Base-by-base conservation (phyloP, 2,797 vertebrate genomes). In the Ctenosaura bakeri region DNA sequence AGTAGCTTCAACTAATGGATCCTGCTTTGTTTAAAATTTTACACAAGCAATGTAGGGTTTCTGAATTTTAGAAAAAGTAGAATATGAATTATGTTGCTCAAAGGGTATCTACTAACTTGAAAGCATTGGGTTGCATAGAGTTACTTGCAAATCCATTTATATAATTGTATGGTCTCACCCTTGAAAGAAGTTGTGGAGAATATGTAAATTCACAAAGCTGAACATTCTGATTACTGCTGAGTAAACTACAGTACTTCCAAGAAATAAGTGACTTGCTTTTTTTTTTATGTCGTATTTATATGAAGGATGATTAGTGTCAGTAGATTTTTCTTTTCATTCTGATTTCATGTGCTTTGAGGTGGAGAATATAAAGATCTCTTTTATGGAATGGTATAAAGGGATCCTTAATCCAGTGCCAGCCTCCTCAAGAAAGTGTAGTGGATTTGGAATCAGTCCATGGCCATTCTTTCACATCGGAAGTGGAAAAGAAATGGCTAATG, bases 191-290 rank as follows among this genome's bases (percentile, higher is more conserved):
- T 88, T n/a, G 66, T 84, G 24, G n/a, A 24, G 8, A 84, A 52
- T 90, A 81, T 42, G 42, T 38, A 46, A n/a, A 77, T 1, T 81
- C 8, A 82, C 46, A 54, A 13, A 71, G 52, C 13, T 0, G 0
- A 76, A 91, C 16, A 85, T 87, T 89, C 89, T 83, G 24, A 8
- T 83, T 82, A 22, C 0, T 62, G 7, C 1, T 56, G 12, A 86
- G 50, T 89, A 29, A 93, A 89, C 13, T 80, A 46, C 42, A 46
- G 42, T 46, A 52, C 32, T 92, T 94, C 71, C 89, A 66, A 50
- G 50, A 71, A 74, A 78, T 85, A 2, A 26, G 90, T 88, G 89
- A 18, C 29, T 69, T 69, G 66, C 9, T 12, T 9, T 69, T 12
- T 69, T 66, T 66, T 7, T 76, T n/a, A 2, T 50, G n/a, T 16